phyloP scores from a whole-genome alignment of 2,888 invertebrate species.

The Cenopis cana region DNA sequence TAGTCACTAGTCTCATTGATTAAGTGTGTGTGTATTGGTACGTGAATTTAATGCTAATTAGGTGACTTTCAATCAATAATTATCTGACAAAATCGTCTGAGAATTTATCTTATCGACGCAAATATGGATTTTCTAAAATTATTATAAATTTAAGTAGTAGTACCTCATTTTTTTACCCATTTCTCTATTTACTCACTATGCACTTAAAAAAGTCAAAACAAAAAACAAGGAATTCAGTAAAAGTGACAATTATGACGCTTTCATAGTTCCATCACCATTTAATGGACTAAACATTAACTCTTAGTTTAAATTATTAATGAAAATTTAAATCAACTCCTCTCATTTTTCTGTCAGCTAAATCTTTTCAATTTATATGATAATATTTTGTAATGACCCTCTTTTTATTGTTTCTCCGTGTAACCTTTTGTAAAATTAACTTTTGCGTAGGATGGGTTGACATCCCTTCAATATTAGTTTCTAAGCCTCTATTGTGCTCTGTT shows the following conservation, averaged over 20 bases:
- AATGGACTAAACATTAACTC: not conserved
- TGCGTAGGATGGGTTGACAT: conserved; percentile 34
- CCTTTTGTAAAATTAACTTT: conserved; percentile 72
- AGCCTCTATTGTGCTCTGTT: not conserved
- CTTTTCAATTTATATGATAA: conserved; percentile 81
- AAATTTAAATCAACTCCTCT: conserved; percentile 51
- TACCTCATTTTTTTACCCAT: too few relatives aligned
- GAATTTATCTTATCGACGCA: not conserved
- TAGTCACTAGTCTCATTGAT: too few relatives aligned
- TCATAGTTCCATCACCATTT: too few relatives aligned
- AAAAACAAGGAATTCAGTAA: too few relatives aligned
- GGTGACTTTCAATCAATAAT: not conserved
- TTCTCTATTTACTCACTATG: too few relatives aligned
- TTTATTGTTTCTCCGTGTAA: conserved; percentile 75
- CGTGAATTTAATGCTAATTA: too few relatives aligned
- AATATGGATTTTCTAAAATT: not conserved
- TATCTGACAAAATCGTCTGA: not conserved
- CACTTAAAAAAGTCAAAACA: too few relatives aligned
- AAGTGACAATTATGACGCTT: too few relatives aligned
- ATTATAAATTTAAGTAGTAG: not conserved
- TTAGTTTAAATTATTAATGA: not conserved
- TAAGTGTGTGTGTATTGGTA: too few relatives aligned
- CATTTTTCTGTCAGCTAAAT: conserved; percentile 52
- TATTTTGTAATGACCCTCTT: conserved; percentile 71
- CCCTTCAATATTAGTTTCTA: conserved; percentile 19